Conservation (phyloP, 2,113 vertebrate species). For the Ardeotis arabs region DNA sequence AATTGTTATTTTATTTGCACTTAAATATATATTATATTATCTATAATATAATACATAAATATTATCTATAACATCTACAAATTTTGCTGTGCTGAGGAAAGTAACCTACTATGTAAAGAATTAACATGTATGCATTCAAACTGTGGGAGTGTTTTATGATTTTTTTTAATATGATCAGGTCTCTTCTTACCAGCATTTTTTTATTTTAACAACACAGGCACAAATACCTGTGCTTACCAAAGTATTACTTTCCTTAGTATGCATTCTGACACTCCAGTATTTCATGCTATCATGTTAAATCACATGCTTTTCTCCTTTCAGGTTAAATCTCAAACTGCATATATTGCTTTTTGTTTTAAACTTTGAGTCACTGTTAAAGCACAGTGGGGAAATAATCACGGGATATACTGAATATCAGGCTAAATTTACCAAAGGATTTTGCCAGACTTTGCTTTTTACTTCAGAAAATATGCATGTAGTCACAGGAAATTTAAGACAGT, state of each 20-base stretch:
- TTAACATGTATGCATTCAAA: neutral
- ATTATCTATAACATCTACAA: neutral
- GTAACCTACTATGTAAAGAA: neutral
- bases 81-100: neutral
- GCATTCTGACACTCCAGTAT: neutral
- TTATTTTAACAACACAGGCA: neutral
- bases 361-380: neutral
- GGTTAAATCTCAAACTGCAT: neutral
- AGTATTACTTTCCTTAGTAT: neutral
- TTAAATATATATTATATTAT: neutral
- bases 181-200: neutral
- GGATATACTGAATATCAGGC: neutral
- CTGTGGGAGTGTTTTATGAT: neutral
- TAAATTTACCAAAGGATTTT: conserved; percentile 5
- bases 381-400: neutral
- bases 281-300: neutral
- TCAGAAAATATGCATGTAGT: neutral
- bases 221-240: neutral
- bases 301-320: neutral
- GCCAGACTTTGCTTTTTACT: neutral
- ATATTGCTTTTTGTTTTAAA: neutral
- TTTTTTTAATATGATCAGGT: neutral
- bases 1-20: neutral
- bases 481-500: neutral
- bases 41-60: neutral